phyloP scores from a whole-genome alignment of 2,113 vertebrate genomes.

The Daboia siamensis region DNA sequence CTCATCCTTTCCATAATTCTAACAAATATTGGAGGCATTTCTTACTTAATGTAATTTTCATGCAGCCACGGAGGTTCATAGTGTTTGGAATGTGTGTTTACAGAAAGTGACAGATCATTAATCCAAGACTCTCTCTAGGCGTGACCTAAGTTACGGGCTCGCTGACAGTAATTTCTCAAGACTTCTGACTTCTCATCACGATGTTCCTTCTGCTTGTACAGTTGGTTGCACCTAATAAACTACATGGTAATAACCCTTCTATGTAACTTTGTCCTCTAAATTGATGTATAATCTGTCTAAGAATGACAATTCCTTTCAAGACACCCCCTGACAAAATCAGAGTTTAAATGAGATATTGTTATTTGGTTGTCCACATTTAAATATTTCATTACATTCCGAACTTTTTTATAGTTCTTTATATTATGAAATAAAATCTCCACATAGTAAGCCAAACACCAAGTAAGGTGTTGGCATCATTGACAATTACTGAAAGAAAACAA shows the following conservation, averaged over 20 bases:
- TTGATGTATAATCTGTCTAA: conserved; percentile 7
- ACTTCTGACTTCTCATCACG: conserved; percentile 46
- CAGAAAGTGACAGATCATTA: conserved; percentile 59
- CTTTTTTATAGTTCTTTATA: not conserved
- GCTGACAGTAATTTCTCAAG: conserved; percentile 54
- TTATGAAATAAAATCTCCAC: not conserved
- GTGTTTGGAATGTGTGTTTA: conserved; percentile 53
- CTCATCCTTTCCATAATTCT: conserved; percentile 36
- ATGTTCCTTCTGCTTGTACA: conserved; percentile 33
- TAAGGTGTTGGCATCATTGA: not conserved
- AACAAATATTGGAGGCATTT: conserved; percentile 27
- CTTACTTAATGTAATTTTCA: conserved; percentile 44
- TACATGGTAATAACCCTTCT: conserved; percentile 24
- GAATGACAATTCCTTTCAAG: conserved; percentile 46
- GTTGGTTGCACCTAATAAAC: conserved; percentile 51
- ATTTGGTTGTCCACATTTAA: not conserved
- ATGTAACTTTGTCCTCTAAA: conserved; percentile 19
- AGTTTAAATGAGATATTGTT: not conserved
- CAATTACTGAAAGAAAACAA: not conserved
- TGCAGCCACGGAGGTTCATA: not conserved
- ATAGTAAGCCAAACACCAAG: not conserved
- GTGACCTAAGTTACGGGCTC: conserved; percentile 35
- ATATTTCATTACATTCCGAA: conserved; percentile 11
- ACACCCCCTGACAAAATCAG: not conserved
- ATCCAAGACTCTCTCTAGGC: conserved; percentile 41